phyloP scores from a whole-genome alignment of 1,140 invertebrate species.

The Coelopa frigida region DNA sequence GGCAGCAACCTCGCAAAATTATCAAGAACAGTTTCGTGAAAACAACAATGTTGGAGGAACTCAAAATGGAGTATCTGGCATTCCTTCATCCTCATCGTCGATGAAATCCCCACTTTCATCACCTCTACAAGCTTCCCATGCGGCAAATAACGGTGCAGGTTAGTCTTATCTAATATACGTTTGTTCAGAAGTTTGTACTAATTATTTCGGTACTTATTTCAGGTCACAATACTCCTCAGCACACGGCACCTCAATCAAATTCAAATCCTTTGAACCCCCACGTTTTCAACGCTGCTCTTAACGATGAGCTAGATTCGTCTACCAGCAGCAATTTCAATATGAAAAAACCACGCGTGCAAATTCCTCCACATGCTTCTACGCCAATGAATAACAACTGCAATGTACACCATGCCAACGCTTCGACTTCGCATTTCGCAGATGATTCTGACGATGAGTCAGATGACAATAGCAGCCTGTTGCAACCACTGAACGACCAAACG shows the following conservation, averaged over 20 bases:
- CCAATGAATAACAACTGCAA: constrained; percentile 10
- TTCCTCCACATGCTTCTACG: constrained; percentile 24
- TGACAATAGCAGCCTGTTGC: constrained; percentile 30
- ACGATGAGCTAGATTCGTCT: constrained; percentile 31
- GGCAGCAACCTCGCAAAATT: constrained; percentile 37
- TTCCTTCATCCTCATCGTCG: constrained; percentile 40
- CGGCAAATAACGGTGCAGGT: background rate
- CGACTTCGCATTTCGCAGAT: constrained; percentile 20
- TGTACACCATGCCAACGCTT: constrained; percentile 1
- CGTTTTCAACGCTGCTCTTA: constrained; percentile 23
- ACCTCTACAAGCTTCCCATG: constrained; percentile 19
- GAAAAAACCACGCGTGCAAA: constrained; percentile 34
- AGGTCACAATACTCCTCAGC: constrained; percentile 20
- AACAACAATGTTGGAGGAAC: background rate
- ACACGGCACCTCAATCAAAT: constrained; percentile 14
- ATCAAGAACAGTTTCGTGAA: constrained; percentile 35
- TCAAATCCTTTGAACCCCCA: constrained; percentile 22
- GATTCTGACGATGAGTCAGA: constrained; percentile 39
- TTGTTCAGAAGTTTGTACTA: background rate
- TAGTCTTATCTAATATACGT: background rate
- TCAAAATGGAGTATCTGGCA: constrained; percentile 11
- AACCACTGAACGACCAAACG: constrained; percentile 8
- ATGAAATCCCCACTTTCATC: constrained; percentile 41
- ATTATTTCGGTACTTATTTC: background rate
- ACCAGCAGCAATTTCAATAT: constrained; percentile 26